Percentiles rank a stretch among this genome's conserved stretches.
Conservation (phyloP, 1,140 invertebrate genomes). For the Chironomus tepperi region DNA sequence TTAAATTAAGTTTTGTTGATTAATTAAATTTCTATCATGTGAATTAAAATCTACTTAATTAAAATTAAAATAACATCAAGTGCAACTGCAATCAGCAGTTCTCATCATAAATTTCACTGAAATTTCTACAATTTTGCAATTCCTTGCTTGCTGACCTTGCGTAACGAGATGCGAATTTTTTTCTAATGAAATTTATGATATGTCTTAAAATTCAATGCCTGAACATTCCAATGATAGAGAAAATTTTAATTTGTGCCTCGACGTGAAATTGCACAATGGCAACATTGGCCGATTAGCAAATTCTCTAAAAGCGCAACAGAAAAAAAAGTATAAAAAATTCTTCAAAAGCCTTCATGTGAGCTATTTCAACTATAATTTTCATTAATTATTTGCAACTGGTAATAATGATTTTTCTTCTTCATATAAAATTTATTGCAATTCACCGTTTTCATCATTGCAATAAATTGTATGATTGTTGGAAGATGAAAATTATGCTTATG, state of each 20-base stretch:
- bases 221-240: too few relatives aligned
- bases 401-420: too few relatives aligned
- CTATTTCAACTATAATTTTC: neutral
- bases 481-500: constrained; percentile 18
- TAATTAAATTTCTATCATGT: neutral
- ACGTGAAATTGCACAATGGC: too few relatives aligned
- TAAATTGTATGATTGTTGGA: constrained; percentile 14
- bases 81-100: neutral
- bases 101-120: too few relatives aligned
- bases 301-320: neutral
- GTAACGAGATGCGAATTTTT: neutral
- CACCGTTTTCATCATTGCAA: neutral
- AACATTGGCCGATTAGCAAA: neutral
- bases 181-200: too few relatives aligned
- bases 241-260: too few relatives aligned
- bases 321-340: too few relatives aligned
- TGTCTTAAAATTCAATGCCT: too few relatives aligned
- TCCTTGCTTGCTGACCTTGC: neutral
- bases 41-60: neutral
- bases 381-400: neutral
- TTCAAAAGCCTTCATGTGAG: too few relatives aligned
- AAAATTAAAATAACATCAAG: neutral
- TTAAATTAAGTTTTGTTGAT: neutral
- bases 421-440: too few relatives aligned
- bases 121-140: neutral